Evolutionary conservation across 2,113 vertebrate species (phyloP), one percentile per base, ranked within the genome.

Genomic region (Oreochromis spilurus): DNA sequence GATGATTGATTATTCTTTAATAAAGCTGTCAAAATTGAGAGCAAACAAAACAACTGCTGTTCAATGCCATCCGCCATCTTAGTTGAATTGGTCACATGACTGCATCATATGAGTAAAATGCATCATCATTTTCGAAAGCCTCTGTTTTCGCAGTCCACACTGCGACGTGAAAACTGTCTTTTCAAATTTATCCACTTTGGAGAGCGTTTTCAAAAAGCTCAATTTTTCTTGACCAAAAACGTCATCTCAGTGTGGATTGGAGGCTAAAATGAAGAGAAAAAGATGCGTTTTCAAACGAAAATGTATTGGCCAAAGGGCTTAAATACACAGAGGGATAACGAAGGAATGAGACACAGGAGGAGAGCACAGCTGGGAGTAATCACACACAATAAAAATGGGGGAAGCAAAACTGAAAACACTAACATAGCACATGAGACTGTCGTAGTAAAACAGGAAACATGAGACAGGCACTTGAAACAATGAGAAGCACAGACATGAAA

Each of bases 211-310:
- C 1, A 10, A 60, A 60, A 60, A 9, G 8, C 3, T 31, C 26
- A 14, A 60, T 60, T 60, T 31, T 60, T 14, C 26, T 60, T 60
- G 57, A 60, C 55, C 13, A 60, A 60, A 9, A 60, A 60, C 5
- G 0, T 3, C 26, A 0, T 31, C 57, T 60, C 26, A 31, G 14
- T 60, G 0, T 60, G 26, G 57, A 31, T 60, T 60, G 26, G 31
- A 60, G 57, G 26, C 5, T 60, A 60, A 60, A 2, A 60, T 60
- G 57, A 26, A 2, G 57, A 17, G 57, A 31, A 60, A 31, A 60
- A 60, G 14, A 60, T 31, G 57, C 31, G 14, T 60, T 58, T 58
- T 31, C 57, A 58, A 58, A 58, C 26, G 0, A 58, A 58, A 58
- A 31, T 1, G 8, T 58, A 58, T 58, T 9, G 14, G 31, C 14